Evolutionary conservation across 2,888 invertebrate species (phyloP).

Genomic region (Eupithecia inturbata): DNA sequence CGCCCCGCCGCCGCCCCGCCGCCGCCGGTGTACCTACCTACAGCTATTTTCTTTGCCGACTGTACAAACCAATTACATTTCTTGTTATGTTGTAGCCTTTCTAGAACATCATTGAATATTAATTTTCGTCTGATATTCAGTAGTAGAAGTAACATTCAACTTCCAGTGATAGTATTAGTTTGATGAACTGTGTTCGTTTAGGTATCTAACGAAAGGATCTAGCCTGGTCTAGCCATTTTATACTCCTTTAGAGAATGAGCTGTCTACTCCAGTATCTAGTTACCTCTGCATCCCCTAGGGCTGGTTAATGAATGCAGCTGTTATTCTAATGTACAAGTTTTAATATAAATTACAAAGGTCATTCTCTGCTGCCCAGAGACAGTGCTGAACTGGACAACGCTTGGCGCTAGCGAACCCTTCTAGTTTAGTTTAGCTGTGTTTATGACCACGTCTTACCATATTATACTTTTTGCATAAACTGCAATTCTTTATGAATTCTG

Average conservation of each 20-base stretch:
- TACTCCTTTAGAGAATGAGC: background rate
- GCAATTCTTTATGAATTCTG: no score
- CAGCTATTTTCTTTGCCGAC: background rate
- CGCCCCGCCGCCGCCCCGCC: no score
- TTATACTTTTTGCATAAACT: no score
- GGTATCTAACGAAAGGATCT: background rate
- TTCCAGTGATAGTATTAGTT: background rate
- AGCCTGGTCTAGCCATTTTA: background rate
- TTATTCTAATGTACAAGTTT: conserved; percentile 14
- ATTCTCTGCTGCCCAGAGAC: background rate
- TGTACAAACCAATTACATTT: background rate
- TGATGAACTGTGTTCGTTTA: background rate
- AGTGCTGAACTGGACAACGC: background rate
- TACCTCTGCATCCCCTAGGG: conserved; percentile 24
- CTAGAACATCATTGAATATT: background rate
- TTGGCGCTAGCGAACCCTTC: background rate
- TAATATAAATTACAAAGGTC: conserved; percentile 17
- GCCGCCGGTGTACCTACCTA: no score
- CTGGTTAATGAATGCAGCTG: conserved; percentile 21
- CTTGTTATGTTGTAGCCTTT: background rate
- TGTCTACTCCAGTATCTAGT: conserved; percentile 11
- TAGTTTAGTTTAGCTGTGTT: no score
- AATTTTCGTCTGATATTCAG: background rate
- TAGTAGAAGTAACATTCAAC: background rate
- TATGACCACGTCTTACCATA: no score